A percentile compares a stretch with the other conserved stretches of the same genome.
These are phyloP conservation scores for Neoseiulus cucumeris DNA, from an alignment of 1,140 invertebrate genomes.

Conservation along the genomic window DNA sequence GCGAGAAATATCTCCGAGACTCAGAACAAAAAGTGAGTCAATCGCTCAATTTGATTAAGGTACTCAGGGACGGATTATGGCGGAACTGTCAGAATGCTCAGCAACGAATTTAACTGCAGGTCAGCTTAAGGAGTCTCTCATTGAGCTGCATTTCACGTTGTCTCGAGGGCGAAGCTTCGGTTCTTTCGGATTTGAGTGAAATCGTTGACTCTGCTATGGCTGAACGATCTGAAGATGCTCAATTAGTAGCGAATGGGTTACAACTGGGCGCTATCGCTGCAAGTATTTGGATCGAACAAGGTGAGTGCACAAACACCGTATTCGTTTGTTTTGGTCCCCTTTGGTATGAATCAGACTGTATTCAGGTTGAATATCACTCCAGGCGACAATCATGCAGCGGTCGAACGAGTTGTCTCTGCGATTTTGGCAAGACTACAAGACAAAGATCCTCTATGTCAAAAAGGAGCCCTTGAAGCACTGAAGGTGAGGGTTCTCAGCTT, in stretches of 20 bases:
- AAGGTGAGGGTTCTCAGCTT: not conserved
- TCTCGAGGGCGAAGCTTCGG: not conserved
- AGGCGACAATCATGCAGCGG: not conserved
- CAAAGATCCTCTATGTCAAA: constrained; percentile 1
- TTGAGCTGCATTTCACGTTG: not conserved
- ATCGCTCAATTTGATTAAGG: too few species aligned
- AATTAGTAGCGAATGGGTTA: not conserved
- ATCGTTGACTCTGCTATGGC: not conserved
- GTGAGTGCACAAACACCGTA: not conserved
- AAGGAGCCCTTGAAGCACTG: not conserved
- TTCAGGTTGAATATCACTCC: too few species aligned
- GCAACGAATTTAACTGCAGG: not conserved
- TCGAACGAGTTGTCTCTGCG: not conserved
- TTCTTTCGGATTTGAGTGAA: not conserved
- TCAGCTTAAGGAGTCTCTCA: not conserved
- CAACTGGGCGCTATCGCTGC: not conserved
- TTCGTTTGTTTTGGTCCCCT: not conserved
- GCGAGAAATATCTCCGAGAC: not conserved
- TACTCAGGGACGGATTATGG: too few species aligned
- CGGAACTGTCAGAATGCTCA: too few species aligned
- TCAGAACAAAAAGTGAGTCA: too few species aligned
- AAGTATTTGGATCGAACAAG: not conserved
- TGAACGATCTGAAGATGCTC: not conserved
- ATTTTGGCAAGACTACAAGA: not conserved
- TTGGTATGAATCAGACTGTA: too few species aligned